phyloP scores from a whole-genome alignment of 2,888 invertebrate species.

The Ferrisia virgata region DNA sequence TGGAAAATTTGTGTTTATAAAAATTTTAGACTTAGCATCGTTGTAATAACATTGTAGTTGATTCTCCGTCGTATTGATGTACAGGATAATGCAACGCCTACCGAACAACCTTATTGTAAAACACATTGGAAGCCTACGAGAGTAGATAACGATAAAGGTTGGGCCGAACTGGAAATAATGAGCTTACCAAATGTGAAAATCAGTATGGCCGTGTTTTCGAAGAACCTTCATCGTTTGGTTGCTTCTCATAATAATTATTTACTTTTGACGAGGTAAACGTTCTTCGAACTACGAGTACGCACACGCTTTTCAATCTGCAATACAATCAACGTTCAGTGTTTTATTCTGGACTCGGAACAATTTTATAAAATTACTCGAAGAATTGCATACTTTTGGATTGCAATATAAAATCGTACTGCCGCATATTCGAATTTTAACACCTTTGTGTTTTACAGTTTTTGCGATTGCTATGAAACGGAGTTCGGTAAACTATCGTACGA shows the following conservation, averaged over 20 bases:
- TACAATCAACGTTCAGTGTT: too few species aligned
- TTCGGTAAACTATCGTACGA: conserved; percentile 62
- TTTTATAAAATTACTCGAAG: too few species aligned
- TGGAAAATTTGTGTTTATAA: too few species aligned
- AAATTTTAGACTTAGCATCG: background rate
- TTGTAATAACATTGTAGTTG: background rate
- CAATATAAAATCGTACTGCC: too few species aligned
- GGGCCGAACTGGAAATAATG: conserved; percentile 70
- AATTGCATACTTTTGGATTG: too few species aligned
- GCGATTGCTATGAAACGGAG: conserved; percentile 74
- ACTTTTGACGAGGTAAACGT: conserved; percentile 69
- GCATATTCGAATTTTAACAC: too few species aligned
- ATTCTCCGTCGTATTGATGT: too few species aligned
- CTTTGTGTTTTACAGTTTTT: conserved; percentile 60
- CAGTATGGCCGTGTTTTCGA: conserved; percentile 62
- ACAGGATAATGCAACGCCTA: background rate
- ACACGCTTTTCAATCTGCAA: too few species aligned
- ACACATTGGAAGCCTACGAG: conserved; percentile 46
- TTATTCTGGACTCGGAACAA: too few species aligned
- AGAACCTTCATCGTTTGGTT: conserved; percentile 66
- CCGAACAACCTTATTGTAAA: conserved; percentile 46
- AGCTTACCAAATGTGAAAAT: conserved; percentile 62
- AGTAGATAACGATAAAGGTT: conserved; percentile 59
- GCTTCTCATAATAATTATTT: conserved; percentile 72
- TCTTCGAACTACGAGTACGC: background rate